Evolutionary conservation across 2,888 invertebrate species (phyloP), one percentile per base, ranked within the genome.

Genomic region (Synergus laeviventris): DNA sequence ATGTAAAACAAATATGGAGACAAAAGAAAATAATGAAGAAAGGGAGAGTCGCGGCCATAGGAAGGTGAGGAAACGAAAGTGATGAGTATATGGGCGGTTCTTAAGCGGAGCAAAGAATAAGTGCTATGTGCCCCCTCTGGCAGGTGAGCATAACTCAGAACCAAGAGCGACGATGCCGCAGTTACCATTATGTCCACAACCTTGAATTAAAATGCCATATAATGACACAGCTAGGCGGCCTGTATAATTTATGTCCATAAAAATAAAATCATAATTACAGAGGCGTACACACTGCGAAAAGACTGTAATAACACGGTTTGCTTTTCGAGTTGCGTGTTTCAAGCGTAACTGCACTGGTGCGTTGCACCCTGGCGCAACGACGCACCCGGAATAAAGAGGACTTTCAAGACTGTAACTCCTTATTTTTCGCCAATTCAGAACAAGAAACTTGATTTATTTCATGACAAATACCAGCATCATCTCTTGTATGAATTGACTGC

Each of bases 201-300:
- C 89, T 89, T 88, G 89, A 89, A 89, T 89, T 89, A 89, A 89
- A 89, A 89, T 89, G 89, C 89, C 88, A 88, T 88, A 89, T 89
- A 89, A 89, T 89, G 89, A 89, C 89, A 89, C 89, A 87, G 89
- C 88, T 85, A 87, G 85, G 83, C 86, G 82, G 86, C 85, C 88
- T 87, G 86, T 89, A 83, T 89, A 89, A 89, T 89, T 89, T 89
- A 89, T 89, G 89, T 88, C 89, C 89, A 89, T 89, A 89, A 89
- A 89, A 89, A 89, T 89, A 89, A 89, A 89, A 89, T 89, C 89
- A 89, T 89, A 89, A 89, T 89, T 89, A 89, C 89, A 89, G 87
- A 88, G 89, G 86, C 84, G 86, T 83, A 84, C 83, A 76, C 75
- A 85, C 88, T 88, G 87, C 87, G 88, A 89, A 89, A 88, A 89